Percentiles rank a stretch among this genome's conserved stretches.
Conservation (phyloP, 2,797 vertebrate species). For the Myripristis murdjan region DNA sequence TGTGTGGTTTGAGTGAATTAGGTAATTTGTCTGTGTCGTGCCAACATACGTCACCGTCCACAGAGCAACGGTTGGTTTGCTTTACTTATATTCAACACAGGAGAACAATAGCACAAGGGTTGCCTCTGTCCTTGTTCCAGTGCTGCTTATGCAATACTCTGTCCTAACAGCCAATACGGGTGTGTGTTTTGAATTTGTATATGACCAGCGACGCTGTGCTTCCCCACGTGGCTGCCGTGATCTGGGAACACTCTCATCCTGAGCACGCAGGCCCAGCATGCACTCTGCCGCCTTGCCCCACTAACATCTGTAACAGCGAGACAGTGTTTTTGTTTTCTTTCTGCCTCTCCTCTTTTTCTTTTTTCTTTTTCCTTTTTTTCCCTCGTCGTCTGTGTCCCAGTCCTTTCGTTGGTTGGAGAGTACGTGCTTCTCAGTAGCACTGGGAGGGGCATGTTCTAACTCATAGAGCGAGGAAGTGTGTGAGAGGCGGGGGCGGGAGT, state of each 20-base stretch:
- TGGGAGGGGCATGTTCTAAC: constrained; percentile 38
- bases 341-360: not conserved
- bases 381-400: not conserved
- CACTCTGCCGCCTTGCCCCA: not conserved
- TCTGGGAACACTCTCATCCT: not conserved
- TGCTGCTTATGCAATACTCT: constrained; percentile 21
- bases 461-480: constrained; percentile 28
- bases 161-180: not conserved
- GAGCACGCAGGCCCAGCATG: not conserved
- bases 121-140: not conserved
- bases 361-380: not conserved
- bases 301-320: constrained; percentile 18
- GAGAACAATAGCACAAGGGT: constrained; percentile 5
- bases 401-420: constrained; percentile 4
- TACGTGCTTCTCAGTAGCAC: constrained; percentile 16
- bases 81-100: not conserved
- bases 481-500: constrained; percentile 17
- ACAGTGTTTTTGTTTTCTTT: constrained; percentile 11
- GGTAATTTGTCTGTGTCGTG: not conserved
- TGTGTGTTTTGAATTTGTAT: not conserved
- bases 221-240: not conserved
- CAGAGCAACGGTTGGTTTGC: not conserved
- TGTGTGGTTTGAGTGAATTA: not conserved
- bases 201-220: not conserved
- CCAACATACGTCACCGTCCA: not conserved